These are phyloP conservation scores for Lobophora halterata DNA, from an alignment of 2,888 invertebrate genomes.

Conservation along the genomic window DNA sequence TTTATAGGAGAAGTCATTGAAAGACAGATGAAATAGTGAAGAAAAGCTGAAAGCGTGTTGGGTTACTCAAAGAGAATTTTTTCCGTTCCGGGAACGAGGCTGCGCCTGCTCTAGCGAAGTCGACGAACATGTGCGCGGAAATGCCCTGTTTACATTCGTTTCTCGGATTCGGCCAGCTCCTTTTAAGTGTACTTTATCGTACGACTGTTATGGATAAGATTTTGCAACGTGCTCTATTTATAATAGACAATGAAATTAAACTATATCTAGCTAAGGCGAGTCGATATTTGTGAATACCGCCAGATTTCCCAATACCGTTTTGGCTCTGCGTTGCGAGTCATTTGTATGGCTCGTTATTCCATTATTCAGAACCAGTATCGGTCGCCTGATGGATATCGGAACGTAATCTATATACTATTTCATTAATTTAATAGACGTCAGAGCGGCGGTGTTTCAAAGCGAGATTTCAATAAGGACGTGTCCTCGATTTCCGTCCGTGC, in stretches of 20 bases:
- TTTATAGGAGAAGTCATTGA: conserved; percentile 15
- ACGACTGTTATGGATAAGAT: conserved; percentile 53
- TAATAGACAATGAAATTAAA: conserved; percentile 55
- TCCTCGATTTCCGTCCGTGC: conserved; percentile 55
- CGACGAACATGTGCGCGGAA: conserved; percentile 63
- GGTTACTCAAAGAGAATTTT: conserved; percentile 45
- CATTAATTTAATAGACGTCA: conserved; percentile 64
- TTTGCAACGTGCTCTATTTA: conserved; percentile 62
- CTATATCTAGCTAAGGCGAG: conserved; percentile 47
- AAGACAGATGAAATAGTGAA: conserved; percentile 22
- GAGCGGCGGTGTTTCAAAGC: conserved; percentile 54
- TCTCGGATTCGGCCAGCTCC: conserved; percentile 64
- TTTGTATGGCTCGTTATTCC: conserved; percentile 35
- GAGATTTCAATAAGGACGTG: conserved; percentile 65
- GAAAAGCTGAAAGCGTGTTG: conserved; percentile 39
- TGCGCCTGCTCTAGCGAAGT: too few relatives aligned
- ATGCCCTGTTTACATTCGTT: conserved; percentile 63
- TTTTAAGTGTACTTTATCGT: conserved; percentile 63
- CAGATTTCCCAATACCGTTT: conserved; percentile 46
- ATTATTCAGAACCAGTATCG: conserved; percentile 14
- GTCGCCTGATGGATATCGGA: conserved; percentile 1
- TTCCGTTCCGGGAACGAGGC: conserved; percentile 48
- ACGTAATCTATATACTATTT: conserved; percentile 38
- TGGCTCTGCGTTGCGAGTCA: conserved; percentile 34
- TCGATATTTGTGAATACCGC: conserved; percentile 37